Evolutionary conservation across 1,140 invertebrate species (phyloP), one percentile per base, ranked within the genome.

Genomic region (Drosophila orosa): DNA sequence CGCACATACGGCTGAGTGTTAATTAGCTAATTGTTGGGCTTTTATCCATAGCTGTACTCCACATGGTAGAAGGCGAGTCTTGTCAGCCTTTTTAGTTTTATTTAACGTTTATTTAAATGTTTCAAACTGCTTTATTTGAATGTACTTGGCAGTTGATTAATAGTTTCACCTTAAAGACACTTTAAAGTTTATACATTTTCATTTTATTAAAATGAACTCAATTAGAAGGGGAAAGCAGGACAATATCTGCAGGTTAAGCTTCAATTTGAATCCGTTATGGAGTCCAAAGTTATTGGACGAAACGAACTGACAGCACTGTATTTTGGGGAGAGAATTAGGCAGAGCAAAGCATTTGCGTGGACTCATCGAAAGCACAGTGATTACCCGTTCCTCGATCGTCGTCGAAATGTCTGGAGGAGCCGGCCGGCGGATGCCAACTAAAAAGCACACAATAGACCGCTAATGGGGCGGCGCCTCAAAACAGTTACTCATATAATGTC

Each of bases 401-500:
- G 63, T 44, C 68, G 52, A 65, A 24, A 10, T 33, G 47, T 50
- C 63, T 73, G 80, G 80, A 84, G 81, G 74, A 81, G 61, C 68
- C 67, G 57, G 62, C 83, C 56, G 78, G 66, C 67, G 66, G 78
- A 81, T 63, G 68, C 48, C 69, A 54, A 58, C 55, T 65, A 75
- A 40, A 50, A 52, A 66, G 39, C 45, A 66, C 61, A 22, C 31
- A 44, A 68, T 66, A 66, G 40, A 19, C 58, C 63, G 63, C 63
- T 62, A 71, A 79, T 57, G 80, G 80, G 68, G 66, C 66, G 68
- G 66, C 66, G 75, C 61, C 57, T 57, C 74, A 69, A 69, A 74
- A 73, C 68, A 80, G 81, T 72, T 86, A 82, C 39, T 83, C 84
- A 86, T 83, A 86, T 72, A 87, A 87, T 83, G 74, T 76, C 60